phyloP scores from a whole-genome alignment of 2,797 vertebrate species.

The Epinephelus malabaricus region DNA sequence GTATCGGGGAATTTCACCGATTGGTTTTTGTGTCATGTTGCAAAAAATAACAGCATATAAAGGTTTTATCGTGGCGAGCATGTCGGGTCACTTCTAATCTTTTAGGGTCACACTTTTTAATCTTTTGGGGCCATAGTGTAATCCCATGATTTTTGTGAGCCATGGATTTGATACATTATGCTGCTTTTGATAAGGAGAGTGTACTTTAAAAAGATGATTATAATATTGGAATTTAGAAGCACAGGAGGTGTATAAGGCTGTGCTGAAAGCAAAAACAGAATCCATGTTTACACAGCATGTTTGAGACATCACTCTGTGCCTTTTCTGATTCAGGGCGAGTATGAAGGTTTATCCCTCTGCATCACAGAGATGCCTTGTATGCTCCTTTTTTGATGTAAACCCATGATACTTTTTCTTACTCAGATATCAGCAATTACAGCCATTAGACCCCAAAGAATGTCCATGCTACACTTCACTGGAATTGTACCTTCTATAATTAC shows the following conservation, averaged over 20 bases:
- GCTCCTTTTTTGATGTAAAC: background rate
- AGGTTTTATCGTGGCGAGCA: conserved; percentile 70
- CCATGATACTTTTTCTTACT: background rate
- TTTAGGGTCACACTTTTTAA: conserved; percentile 76
- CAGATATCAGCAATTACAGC: background rate
- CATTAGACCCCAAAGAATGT: background rate
- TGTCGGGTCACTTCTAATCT: conserved; percentile 78
- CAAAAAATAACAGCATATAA: conserved; percentile 56
- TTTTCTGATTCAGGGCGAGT: conserved; percentile 9
- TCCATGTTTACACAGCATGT: conserved; percentile 1
- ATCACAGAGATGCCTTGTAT: background rate
- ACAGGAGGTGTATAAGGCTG: conserved; percentile 27
- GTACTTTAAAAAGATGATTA: conserved; percentile 65
- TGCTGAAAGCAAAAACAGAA: conserved; percentile 25
- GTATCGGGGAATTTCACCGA: conserved; percentile 34
- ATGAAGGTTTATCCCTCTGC: background rate
- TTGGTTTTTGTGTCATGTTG: conserved; percentile 42
- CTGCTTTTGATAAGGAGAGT: conserved; percentile 64
- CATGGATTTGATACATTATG: conserved; percentile 73
- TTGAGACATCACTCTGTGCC: background rate
- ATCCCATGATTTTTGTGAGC: conserved; percentile 76
- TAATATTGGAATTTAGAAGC: conserved; percentile 51
- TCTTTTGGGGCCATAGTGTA: conserved; percentile 74
- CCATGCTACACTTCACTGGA: background rate
- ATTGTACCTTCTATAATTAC: too few species aligned